phyloP scores from a whole-genome alignment of 2,113 vertebrate genomes.

The Sphyrna mokarran region DNA sequence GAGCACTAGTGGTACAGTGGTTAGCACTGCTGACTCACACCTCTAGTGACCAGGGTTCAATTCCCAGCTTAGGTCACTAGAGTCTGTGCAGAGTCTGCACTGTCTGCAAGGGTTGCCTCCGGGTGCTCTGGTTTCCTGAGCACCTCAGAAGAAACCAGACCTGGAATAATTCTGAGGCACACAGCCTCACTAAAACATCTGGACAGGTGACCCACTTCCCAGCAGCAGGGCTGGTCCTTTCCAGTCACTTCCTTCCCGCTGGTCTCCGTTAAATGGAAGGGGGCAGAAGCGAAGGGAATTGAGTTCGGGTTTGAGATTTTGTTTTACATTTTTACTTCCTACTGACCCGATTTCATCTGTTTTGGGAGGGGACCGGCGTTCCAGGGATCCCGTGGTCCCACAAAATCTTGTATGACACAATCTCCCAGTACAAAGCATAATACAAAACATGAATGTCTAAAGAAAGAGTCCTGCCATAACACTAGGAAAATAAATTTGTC shows the following conservation, averaged over 20 bases:
- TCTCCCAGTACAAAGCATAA: not conserved
- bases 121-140: no score
- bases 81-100: no score
- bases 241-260: not conserved
- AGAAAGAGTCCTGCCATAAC: not conserved
- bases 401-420: not conserved
- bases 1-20: no score
- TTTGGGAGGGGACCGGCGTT: no score
- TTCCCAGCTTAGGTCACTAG: no score
- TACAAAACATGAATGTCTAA: not conserved
- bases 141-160: not conserved
- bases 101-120: no score
- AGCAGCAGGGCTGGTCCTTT: not conserved
- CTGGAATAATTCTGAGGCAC: not conserved
- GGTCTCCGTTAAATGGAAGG: not conserved
- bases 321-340: not conserved
- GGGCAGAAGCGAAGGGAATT: not conserved
- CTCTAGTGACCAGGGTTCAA: no score
- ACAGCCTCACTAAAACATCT: not conserved
- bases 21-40: no score
- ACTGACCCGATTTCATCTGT: not conserved
- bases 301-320: not conserved
- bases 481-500: not conserved
- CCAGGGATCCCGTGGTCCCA: not conserved
- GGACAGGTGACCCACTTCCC: not conserved